A percentile compares a stretch with the other conserved stretches of the same genome.
Evolutionary conservation across 2,797 vertebrate genomes (phyloP).

Genomic region (Synanceia verrucosa): DNA sequence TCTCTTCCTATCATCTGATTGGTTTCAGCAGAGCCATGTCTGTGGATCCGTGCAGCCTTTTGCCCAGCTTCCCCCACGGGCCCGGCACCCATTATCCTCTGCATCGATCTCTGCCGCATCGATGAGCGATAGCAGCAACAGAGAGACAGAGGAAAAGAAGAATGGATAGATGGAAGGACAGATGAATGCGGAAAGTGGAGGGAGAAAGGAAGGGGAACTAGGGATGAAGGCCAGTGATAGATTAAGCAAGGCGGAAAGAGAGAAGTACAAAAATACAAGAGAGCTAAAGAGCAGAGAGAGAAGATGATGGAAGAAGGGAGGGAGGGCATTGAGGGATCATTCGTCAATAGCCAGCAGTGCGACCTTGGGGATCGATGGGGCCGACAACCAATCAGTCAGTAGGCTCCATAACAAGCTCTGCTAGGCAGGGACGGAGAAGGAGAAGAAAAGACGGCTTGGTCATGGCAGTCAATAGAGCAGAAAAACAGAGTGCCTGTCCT

Average conservation of each 20-base stretch:
- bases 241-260: constrained; percentile 36
- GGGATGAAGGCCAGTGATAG: constrained; percentile 48
- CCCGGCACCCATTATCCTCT: constrained; percentile 44
- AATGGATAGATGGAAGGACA: constrained; percentile 13
- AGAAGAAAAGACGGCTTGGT: constrained; percentile 38
- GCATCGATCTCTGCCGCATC: constrained; percentile 64
- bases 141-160: constrained; percentile 22
- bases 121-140: constrained; percentile 52
- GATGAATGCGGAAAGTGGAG: constrained; percentile 25
- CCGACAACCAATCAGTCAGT: constrained; percentile 76
- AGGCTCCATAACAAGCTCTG: constrained; percentile 61
- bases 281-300: constrained; percentile 9
- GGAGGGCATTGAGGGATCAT: constrained; percentile 43
- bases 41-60: background rate
- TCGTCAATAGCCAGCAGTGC: constrained; percentile 65
- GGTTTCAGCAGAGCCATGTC: constrained; percentile 27
- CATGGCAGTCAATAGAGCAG: constrained; percentile 60
- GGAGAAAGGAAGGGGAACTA: background rate
- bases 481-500: constrained; percentile 55
- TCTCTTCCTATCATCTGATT: constrained; percentile 20
- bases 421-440: constrained; percentile 27
- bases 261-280: constrained; percentile 19
- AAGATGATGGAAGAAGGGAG: constrained; percentile 38
- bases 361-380: constrained; percentile 73
- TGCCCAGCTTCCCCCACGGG: constrained; percentile 16